Conservation (phyloP, 2,888 invertebrate genomes). For the Ichneumon xanthorius region DNA sequence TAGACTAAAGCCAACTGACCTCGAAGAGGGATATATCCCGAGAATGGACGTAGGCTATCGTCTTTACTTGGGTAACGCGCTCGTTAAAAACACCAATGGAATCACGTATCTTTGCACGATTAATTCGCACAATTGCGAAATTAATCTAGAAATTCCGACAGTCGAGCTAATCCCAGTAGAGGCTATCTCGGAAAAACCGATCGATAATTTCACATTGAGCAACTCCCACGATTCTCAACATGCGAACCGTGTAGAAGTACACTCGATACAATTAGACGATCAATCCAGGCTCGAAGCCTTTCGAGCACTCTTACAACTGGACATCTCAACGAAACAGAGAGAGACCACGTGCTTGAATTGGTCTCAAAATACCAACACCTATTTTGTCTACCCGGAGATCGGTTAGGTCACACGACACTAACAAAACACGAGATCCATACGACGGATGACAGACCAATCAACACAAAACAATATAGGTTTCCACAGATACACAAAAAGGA, state of each 20-base stretch:
- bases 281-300: background rate
- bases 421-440: background rate
- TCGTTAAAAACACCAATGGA: constrained; percentile 1
- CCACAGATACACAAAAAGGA: background rate
- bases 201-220: background rate
- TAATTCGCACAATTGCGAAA: constrained; percentile 1
- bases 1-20: too few relatives aligned
- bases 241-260: background rate
- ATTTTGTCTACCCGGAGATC: constrained; percentile 11
- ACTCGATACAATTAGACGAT: background rate
- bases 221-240: too few relatives aligned
- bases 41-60: too few relatives aligned
- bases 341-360: background rate
- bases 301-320: background rate
- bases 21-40: too few relatives aligned
- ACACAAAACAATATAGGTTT: constrained; percentile 41
- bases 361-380: background rate
- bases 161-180: background rate
- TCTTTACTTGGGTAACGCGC: background rate
- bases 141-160: too few relatives aligned
- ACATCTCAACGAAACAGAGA: background rate
- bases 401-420: background rate
- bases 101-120: background rate
- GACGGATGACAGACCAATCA: constrained; percentile 29
- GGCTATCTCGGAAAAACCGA: background rate